Base-by-base conservation (phyloP, 2,797 vertebrate genomes). In the Spinus pinus region DNA sequence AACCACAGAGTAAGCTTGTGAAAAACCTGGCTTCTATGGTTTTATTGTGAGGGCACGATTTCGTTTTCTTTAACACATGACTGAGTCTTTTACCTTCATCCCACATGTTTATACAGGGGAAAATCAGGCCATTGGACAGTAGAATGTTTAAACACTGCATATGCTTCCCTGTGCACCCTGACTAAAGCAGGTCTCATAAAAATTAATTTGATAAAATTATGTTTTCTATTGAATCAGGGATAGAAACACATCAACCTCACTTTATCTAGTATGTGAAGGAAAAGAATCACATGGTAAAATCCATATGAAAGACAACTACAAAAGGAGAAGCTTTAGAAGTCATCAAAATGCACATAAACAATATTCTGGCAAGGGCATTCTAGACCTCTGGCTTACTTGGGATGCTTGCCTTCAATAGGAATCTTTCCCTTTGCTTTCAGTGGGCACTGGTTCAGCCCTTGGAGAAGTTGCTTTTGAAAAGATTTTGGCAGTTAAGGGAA, bases 311-410 rank as follows among this genome's bases (percentile, higher is more conserved):
- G 88, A 61, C 50, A 66, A 35, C 27, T 94, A 85, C 66, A 74
- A 65, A 95, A 90, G 89, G 37, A 80, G 37, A 54, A 67, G 79
- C 61, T 94, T 94, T 86, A 90, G 77, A 93, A 94, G 46, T 74
- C 90, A 90, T 94, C 65, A 93, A 20, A 94, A 90, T 57, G 65
- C 54, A 77, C 66, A 90, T 93, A 90, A 71, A 61, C 14, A 61
- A 65, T 85, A 80, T 89, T 82, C 84, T 93, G 93, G 87, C 93
- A 61, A 46, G 65, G 60, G 35, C 65, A 81, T 5, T 65, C 31
- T 75, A 72, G 81, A 90, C 75, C 80, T 95, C 73, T 96, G 90
- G 80, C 73, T 94, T 95, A 90, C 60, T 94, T 94, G 88, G 94
- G 90, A 86, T 2, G 1, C 19, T 62, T 93, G 88, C 94, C 91